Conservation (phyloP, 2,888 invertebrate genomes). For the Poecilus cupreus region DNA sequence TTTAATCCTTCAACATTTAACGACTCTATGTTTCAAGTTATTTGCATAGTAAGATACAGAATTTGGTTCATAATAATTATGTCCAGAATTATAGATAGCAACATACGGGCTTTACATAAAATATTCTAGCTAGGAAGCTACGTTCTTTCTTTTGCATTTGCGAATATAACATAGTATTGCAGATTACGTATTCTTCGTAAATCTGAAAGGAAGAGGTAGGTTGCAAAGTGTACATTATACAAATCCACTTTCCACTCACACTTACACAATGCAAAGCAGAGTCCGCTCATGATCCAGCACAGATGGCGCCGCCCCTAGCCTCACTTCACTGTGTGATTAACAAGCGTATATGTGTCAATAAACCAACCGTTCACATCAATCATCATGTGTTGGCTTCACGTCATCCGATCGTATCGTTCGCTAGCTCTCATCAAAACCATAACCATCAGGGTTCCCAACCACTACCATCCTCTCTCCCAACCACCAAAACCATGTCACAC, state of each 20-base stretch:
- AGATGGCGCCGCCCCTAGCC: constrained; percentile 44
- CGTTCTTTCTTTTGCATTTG: too few species aligned
- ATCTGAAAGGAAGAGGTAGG: not conserved
- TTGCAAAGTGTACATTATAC: constrained; percentile 1
- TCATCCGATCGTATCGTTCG: constrained; percentile 48
- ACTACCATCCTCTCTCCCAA: not conserved
- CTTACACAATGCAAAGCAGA: constrained; percentile 23
- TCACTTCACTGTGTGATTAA: constrained; percentile 55
- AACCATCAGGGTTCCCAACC: constrained; percentile 28
- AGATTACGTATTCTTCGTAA: not conserved
- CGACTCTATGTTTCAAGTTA: too few species aligned
- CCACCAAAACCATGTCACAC: constrained; percentile 51
- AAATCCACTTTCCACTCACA: not conserved
- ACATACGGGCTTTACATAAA: too few species aligned
- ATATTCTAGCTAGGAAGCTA: too few species aligned
- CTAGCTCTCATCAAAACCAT: constrained; percentile 17
- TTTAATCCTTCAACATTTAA: too few species aligned
- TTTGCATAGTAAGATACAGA: too few species aligned
- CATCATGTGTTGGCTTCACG: constrained; percentile 53
- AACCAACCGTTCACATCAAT: constrained; percentile 42
- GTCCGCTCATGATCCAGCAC: constrained; percentile 41
- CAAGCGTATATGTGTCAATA: constrained; percentile 56
- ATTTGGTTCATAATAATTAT: too few species aligned
- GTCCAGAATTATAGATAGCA: too few species aligned
- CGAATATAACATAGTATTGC: too few species aligned